phyloP scores from a whole-genome alignment of 2,113 vertebrate genomes.

The Microtus ochrogaster region DNA sequence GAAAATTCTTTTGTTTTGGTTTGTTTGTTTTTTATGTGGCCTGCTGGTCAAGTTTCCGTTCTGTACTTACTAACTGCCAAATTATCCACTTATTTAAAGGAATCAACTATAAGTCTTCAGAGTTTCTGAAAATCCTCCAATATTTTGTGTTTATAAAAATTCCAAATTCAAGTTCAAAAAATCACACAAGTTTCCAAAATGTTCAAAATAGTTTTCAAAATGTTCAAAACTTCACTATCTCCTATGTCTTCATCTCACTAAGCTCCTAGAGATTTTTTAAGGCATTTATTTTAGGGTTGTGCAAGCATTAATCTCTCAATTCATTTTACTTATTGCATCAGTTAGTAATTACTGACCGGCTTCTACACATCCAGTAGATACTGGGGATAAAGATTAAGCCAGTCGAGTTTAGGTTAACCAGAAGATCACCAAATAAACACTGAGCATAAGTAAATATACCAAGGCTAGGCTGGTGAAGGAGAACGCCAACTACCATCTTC shows the following conservation, averaged over 20 bases:
- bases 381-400: background rate
- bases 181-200: background rate
- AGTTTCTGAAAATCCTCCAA: background rate
- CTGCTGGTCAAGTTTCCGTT: background rate
- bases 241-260: background rate
- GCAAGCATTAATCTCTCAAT: background rate
- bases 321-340: background rate
- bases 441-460: background rate
- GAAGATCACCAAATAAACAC: background rate
- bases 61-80: background rate
- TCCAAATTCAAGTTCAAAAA: slow-evolving; percentile 49
- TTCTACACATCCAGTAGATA: background rate
- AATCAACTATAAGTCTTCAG: background rate
- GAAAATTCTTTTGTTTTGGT: background rate
- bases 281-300: background rate
- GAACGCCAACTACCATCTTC: background rate
- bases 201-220: slow-evolving; percentile 28
- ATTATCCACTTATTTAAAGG: slow-evolving; percentile 28
- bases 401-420: background rate
- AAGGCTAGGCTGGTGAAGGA: background rate
- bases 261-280: background rate
- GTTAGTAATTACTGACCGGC: slow-evolving; percentile 14
- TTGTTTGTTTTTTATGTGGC: background rate
- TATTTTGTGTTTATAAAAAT: background rate
- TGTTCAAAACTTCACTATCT: background rate